phyloP scores from a whole-genome alignment of 1,140 invertebrate genomes.

The Neuroterus valhalla region DNA sequence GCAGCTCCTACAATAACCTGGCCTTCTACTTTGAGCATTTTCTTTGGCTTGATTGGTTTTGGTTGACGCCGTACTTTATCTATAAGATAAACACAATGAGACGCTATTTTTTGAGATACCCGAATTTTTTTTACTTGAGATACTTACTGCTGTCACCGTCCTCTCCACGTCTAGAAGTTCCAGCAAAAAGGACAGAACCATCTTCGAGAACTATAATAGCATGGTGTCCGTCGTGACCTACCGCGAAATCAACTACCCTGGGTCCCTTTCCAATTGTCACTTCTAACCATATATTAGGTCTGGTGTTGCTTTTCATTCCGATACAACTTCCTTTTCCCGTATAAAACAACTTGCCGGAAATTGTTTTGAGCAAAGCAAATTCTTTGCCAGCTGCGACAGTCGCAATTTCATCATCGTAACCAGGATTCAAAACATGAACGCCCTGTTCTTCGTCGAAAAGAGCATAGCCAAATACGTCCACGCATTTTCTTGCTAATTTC shows the following conservation, averaged over 20 bases:
- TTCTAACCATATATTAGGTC: conserved; percentile 84
- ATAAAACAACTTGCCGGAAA: conserved; percentile 87
- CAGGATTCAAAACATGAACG: conserved; percentile 74
- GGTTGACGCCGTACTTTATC: conserved; percentile 88
- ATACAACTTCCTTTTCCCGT: conserved; percentile 85
- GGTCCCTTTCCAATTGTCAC: conserved; percentile 84
- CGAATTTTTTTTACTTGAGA: conserved; percentile 22
- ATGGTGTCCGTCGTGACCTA: conserved; percentile 95
- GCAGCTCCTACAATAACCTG: conserved; percentile 88
- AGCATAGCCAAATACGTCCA: conserved; percentile 85
- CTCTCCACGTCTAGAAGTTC: conserved; percentile 93
- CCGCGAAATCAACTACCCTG: conserved; percentile 85
- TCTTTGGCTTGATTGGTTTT: conserved; percentile 94
- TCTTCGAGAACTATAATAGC: conserved; percentile 92
- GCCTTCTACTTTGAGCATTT: conserved; percentile 92
- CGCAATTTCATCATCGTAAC: conserved; percentile 82
- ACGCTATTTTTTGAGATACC: not conserved
- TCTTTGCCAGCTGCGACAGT: conserved; percentile 87
- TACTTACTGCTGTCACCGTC: conserved; percentile 86
- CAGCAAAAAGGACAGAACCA: conserved; percentile 90
- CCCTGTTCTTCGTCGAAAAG: conserved; percentile 81
- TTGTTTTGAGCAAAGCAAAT: conserved; percentile 86
- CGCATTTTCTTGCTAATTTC: conserved; percentile 86
- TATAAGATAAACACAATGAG: conserved; percentile 60
- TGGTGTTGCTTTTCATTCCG: conserved; percentile 81